Percentiles rank a stretch among this genome's conserved stretches.
Conservation (phyloP, 2,888 invertebrate species). For the Limnephilus rhombicus region DNA sequence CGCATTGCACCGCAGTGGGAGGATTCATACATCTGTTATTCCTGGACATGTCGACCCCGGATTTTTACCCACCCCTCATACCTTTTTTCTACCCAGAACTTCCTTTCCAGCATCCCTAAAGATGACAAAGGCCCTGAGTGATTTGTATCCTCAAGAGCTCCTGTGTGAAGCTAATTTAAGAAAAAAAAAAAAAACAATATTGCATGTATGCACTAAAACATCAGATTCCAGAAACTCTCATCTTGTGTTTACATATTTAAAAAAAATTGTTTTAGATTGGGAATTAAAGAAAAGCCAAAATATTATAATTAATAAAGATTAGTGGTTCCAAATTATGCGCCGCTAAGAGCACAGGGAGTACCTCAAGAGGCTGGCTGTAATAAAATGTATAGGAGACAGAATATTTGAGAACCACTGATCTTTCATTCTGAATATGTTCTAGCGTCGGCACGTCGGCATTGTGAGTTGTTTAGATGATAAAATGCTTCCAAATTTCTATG, state of each 20-base stretch:
- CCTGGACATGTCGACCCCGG: too few relatives aligned
- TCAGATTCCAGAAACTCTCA: not conserved
- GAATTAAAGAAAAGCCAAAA: not conserved
- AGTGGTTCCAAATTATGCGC: not conserved
- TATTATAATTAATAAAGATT: not conserved
- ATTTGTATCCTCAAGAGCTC: too few relatives aligned
- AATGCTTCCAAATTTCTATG: slow-evolving; percentile 15
- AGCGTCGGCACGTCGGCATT: not conserved
- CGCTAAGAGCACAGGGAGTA: not conserved
- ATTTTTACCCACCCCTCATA: too few relatives aligned
- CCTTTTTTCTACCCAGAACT: too few relatives aligned
- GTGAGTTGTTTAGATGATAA: not conserved
- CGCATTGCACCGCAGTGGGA: too few relatives aligned
- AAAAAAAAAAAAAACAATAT: too few relatives aligned
- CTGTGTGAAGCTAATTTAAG: too few relatives aligned
- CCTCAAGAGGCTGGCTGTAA: not conserved
- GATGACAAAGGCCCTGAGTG: too few relatives aligned
- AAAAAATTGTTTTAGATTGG: not conserved
- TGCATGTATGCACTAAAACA: not conserved
- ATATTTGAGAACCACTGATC: not conserved
- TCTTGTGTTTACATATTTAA: not conserved
- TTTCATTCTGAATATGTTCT: not conserved
- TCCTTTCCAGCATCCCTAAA: too few relatives aligned
- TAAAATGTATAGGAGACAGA: not conserved
- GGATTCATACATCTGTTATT: too few relatives aligned